Evolutionary conservation across 92 coral and sea anemone genomes (phyloP).

Genomic region (Epizoanthus illoricatus): DNA sequence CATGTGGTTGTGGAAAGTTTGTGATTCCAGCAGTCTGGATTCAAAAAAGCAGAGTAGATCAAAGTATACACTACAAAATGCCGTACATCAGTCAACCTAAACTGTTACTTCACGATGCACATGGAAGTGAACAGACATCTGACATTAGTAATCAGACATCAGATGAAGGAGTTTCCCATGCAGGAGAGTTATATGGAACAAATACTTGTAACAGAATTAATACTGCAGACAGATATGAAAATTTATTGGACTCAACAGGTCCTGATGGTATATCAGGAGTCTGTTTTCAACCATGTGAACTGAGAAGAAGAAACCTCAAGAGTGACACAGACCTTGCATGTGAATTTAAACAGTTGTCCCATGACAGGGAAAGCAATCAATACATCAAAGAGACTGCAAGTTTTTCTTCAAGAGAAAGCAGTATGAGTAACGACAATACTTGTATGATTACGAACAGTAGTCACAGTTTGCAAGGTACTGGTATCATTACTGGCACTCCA

Average conservation of each 20-base stretch:
- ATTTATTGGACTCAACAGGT: background rate
- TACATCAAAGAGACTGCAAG: background rate
- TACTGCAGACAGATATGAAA: background rate
- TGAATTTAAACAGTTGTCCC: background rate
- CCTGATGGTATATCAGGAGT: background rate
- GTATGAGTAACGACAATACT: background rate
- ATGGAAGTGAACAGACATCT: background rate
- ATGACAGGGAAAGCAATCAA: background rate
- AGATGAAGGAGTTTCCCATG: background rate
- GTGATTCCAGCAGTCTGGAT: constrained; percentile 92
- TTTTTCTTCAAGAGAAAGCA: background rate
- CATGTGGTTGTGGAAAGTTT: constrained; percentile 78
- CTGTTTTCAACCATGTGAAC: background rate
- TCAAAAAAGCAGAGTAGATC: constrained; percentile 86
- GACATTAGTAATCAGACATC: background rate
- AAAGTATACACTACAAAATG: constrained; percentile 2
- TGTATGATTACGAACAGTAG: background rate
- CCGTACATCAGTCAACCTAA: constrained; percentile 31
- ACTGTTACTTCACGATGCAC: background rate
- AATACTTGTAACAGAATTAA: background rate
- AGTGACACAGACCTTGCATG: background rate
- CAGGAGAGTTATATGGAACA: background rate
- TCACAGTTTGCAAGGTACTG: background rate
- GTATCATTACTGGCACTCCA: background rate
- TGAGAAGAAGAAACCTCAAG: background rate